phyloP scores from a whole-genome alignment of 1,140 invertebrate genomes.

The Argopecten irradians region DNA sequence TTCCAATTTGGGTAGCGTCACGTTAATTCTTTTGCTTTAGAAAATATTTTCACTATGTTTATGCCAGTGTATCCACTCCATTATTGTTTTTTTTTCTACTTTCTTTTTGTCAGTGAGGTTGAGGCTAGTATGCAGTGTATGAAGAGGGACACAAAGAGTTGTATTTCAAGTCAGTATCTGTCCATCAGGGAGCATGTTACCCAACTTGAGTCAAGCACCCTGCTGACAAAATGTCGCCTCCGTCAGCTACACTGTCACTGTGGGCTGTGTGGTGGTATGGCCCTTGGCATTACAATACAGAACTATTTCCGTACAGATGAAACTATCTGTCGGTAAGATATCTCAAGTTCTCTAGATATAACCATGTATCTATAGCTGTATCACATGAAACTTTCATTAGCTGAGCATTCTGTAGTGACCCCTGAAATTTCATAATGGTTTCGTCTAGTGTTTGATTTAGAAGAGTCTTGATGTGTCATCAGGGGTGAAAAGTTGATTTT shows the following conservation, averaged over 20 bases:
- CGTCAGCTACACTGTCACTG: constrained; percentile 26
- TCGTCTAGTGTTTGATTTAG: no score
- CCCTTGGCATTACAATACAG: constrained; percentile 31
- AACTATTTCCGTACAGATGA: not conserved
- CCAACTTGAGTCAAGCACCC: not conserved
- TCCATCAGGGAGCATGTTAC: not conserved
- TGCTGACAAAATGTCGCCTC: constrained; percentile 1
- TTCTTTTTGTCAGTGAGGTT: not conserved
- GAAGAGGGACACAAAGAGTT: constrained; percentile 15
- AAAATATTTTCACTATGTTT: no score
- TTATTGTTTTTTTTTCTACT: not conserved
- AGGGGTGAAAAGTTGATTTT: no score
- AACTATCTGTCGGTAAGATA: constrained; percentile 12
- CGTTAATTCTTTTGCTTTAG: no score
- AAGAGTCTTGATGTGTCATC: no score
- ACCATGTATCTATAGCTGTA: no score
- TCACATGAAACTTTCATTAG: no score
- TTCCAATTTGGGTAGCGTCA: no score
- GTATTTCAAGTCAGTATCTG: not conserved
- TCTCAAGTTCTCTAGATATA: no score
- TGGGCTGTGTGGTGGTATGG: constrained; percentile 28
- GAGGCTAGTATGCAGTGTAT: constrained; percentile 24
- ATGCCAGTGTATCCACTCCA: no score
- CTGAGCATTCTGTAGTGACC: no score
- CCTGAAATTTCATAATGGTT: no score